Conservation (phyloP, 2,797 vertebrate species). For the Ctenopoma kingsleyae region DNA sequence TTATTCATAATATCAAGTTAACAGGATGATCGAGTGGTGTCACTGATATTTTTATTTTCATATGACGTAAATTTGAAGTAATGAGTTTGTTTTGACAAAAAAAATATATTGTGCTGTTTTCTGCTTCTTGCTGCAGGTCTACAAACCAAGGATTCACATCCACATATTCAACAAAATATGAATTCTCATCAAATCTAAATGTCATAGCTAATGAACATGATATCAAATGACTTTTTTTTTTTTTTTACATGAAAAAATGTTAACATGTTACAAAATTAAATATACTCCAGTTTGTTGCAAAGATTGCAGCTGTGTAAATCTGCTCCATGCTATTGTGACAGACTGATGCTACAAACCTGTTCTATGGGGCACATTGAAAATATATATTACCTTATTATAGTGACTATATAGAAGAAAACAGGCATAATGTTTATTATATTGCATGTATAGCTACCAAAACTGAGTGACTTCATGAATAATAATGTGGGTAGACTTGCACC, state of each 20-base stretch:
- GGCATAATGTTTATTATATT: slow-evolving; percentile 23
- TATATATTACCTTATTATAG: slow-evolving; percentile 31
- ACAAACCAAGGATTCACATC: not conserved
- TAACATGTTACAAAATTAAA: not conserved
- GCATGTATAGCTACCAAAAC: slow-evolving; percentile 28
- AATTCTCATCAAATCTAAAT: not conserved
- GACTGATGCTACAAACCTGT: slow-evolving; percentile 11
- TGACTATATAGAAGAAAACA: slow-evolving; percentile 10
- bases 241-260: not conserved
- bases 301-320: not conserved
- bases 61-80: not conserved
- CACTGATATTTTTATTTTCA: too few relatives aligned
- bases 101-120: too few relatives aligned
- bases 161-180: not conserved
- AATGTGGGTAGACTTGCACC: slow-evolving; percentile 30
- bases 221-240: not conserved
- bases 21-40: too few relatives aligned
- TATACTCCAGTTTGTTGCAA: too few relatives aligned
- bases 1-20: too few relatives aligned
- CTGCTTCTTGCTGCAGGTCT: not conserved
- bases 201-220: not conserved
- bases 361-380: slow-evolving; percentile 12
- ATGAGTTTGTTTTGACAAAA: not conserved
- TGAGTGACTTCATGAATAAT: slow-evolving; percentile 58
- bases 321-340: slow-evolving; percentile 20